A percentile compares a stretch with the other conserved stretches of the same genome.
Conservation (phyloP, 2,797 vertebrate species). For the Sebastes goodei region DNA sequence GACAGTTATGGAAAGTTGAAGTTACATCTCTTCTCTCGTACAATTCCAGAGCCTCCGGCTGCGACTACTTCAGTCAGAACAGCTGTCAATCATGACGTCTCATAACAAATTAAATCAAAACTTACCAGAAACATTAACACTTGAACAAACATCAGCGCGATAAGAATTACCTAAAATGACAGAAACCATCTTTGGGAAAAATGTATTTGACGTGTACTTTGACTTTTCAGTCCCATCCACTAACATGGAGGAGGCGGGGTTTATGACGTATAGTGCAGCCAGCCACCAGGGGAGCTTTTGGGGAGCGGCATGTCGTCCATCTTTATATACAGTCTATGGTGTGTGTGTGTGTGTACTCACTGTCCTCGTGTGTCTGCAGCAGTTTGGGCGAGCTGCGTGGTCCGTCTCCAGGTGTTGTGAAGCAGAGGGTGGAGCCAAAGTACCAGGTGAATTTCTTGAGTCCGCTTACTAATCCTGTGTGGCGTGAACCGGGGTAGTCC, state of each 20-base stretch:
- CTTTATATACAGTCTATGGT: not conserved
- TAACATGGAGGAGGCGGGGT: too few species aligned
- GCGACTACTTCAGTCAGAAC: not conserved
- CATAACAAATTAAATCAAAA: not conserved
- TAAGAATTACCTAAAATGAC: not conserved
- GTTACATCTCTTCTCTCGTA: not conserved
- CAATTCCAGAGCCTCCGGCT: not conserved
- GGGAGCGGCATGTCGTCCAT: not conserved
- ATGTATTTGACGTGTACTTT: too few species aligned
- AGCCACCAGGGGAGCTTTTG: not conserved
- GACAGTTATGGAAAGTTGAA: not conserved
- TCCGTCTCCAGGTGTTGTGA: constrained; percentile 94
- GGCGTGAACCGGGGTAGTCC: constrained; percentile 90
- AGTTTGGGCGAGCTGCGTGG: constrained; percentile 87
- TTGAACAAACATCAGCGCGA: not conserved
- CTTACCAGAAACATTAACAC: not conserved
- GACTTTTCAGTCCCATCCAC: too few species aligned
- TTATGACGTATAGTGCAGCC: too few species aligned
- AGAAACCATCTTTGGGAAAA: not conserved
- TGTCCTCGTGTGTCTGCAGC: constrained; percentile 90
- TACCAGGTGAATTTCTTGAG: constrained; percentile 92
- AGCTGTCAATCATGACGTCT: not conserved
- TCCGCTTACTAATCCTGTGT: constrained; percentile 88
- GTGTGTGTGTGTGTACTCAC: constrained; percentile 82
- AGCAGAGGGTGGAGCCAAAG: constrained; percentile 90